phyloP scores from a whole-genome alignment of 2,113 vertebrate species.

The Elanoides forficatus region DNA sequence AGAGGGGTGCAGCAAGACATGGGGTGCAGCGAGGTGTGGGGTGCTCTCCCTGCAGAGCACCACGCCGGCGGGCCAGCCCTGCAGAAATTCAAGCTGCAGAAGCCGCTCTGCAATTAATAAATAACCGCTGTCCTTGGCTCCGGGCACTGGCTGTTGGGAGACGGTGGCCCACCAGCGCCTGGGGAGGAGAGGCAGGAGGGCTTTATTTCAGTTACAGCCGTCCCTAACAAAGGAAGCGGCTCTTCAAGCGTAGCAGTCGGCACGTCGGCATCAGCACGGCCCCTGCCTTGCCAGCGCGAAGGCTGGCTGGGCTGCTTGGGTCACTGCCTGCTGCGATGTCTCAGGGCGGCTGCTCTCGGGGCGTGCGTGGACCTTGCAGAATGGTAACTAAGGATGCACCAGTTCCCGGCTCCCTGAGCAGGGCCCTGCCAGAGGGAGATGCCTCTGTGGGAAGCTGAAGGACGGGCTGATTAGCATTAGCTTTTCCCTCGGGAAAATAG shows the following conservation, averaged over 20 bases:
- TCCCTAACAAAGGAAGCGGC: neutral
- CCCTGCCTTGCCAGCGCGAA: rapidly evolving
- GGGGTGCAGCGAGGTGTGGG: neutral
- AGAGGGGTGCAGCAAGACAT: neutral
- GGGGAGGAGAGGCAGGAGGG: neutral
- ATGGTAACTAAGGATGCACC: neutral
- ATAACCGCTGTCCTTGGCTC: neutral
- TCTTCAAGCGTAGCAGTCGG: neutral
- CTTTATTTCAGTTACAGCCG: neutral
- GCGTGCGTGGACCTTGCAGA: neutral
- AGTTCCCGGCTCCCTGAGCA: neutral
- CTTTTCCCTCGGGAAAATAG: neutral
- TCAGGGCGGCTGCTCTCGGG: rapidly evolving
- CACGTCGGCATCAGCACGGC: neutral
- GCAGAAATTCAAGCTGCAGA: slow-evolving; percentile 6
- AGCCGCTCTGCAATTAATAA: slow-evolving; percentile 1
- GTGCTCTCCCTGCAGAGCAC: neutral
- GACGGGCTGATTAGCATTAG: neutral
- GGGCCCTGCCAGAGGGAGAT: neutral
- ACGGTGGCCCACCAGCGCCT: rapidly evolving
- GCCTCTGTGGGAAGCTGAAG: neutral
- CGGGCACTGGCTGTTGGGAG: neutral
- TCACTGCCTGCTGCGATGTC: neutral
- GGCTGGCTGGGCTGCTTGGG: neutral
- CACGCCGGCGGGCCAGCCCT: rapidly evolving